Evolutionary conservation across 2,797 vertebrate genomes (phyloP).

Genomic region (Sebastiscus tertius): DNA sequence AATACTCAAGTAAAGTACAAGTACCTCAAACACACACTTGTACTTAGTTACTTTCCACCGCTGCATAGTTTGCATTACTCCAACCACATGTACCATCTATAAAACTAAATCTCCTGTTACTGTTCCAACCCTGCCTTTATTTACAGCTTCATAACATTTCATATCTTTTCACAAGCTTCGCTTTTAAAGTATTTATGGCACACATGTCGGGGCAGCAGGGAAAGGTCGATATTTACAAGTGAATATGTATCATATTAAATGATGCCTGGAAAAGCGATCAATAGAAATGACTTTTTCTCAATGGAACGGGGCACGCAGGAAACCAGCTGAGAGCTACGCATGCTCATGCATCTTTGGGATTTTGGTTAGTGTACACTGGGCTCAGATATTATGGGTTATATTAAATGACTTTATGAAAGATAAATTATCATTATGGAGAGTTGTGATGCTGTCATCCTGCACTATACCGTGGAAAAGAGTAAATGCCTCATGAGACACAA

Average conservation of each 20-base stretch:
- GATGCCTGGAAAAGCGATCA: slow-evolving; percentile 75
- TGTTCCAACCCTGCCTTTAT: slow-evolving; percentile 41
- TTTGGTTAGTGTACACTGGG: neutral
- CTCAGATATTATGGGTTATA: neutral
- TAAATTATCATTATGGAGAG: neutral
- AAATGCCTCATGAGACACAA: neutral
- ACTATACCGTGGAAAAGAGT: neutral
- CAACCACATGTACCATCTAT: slow-evolving; percentile 11
- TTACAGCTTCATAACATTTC: slow-evolving; percentile 50
- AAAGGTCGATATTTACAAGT: slow-evolving; percentile 74
- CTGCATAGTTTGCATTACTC: neutral
- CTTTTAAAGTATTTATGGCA: slow-evolving; percentile 67
- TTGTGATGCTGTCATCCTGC: neutral
- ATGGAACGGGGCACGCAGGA: slow-evolving; percentile 52
- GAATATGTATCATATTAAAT: slow-evolving; percentile 76
- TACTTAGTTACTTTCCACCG: neutral
- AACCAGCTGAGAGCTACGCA: slow-evolving; percentile 7
- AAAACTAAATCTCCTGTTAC: neutral
- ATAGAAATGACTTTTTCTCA: slow-evolving; percentile 71
- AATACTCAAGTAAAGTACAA: too few relatives aligned
- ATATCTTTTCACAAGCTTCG: slow-evolving; percentile 38
- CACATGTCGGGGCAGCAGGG: slow-evolving; percentile 40
- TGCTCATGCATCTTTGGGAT: neutral
- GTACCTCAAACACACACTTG: too few relatives aligned
- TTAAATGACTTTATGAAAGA: neutral